Percentiles rank a stretch among this genome's conserved stretches.
These are phyloP conservation scores for Halesus radiatus DNA, from an alignment of 1,140 invertebrate species.

Conservation along the genomic window DNA sequence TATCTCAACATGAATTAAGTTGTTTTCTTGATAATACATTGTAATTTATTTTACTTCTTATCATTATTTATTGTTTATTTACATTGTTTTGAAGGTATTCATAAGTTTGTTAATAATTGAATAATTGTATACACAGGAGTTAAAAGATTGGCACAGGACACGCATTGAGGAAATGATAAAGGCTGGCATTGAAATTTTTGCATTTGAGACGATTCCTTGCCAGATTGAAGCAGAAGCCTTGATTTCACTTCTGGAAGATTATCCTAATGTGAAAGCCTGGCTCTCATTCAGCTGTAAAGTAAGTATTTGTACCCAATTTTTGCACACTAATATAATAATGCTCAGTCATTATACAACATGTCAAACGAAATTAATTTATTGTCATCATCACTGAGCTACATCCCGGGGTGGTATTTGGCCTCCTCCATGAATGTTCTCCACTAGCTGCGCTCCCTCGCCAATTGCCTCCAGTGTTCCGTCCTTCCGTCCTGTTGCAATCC, in stretches of 20 bases:
- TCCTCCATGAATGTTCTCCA: too few species aligned
- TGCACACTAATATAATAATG: too few species aligned
- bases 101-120: neutral
- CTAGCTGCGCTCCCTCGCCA: too few species aligned
- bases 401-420: too few species aligned
- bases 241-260: slow-evolving; percentile 68
- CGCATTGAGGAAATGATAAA: slow-evolving; percentile 71
- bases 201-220: slow-evolving; percentile 78
- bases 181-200: slow-evolving; percentile 72
- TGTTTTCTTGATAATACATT: too few species aligned
- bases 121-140: slow-evolving; percentile 37
- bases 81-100: neutral
- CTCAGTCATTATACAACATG: too few species aligned
- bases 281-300: slow-evolving; percentile 68
- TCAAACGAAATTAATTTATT: too few species aligned
- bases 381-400: too few species aligned
- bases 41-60: too few species aligned
- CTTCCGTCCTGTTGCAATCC: too few species aligned
- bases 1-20: too few species aligned
- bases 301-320: neutral
- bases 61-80: neutral
- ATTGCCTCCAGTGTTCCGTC: too few species aligned
- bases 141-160: slow-evolving; percentile 74
- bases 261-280: slow-evolving; percentile 71
- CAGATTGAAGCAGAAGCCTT: slow-evolving; percentile 73